These are phyloP conservation scores for Scrobipalpa atriplicella DNA, from an alignment of 2,888 invertebrate species.

Conservation along the genomic window DNA sequence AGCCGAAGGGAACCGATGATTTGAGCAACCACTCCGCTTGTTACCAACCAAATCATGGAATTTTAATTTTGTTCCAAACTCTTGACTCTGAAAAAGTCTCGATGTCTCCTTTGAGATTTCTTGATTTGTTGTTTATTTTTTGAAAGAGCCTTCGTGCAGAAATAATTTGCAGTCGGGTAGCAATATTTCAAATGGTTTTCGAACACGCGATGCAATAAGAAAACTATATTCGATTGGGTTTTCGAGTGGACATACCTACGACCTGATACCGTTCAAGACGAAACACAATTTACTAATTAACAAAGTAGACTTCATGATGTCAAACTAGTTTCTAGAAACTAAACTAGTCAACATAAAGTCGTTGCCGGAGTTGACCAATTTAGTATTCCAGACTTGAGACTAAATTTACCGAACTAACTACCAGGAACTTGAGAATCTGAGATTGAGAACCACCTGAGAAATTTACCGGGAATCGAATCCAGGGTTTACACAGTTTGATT, in stretches of 20 bases:
- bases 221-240: too few relatives aligned
- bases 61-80: conserved; percentile 71
- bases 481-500: conserved; percentile 27
- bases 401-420: conserved; percentile 17
- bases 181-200: too few relatives aligned
- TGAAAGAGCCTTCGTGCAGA: neutral
- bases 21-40: conserved; percentile 56
- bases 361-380: conserved; percentile 15
- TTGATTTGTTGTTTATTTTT: conserved; percentile 33
- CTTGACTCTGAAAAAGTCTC: conserved; percentile 41
- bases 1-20: conserved; percentile 68
- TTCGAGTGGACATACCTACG: too few relatives aligned
- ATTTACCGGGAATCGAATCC: neutral
- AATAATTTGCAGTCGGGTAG: too few relatives aligned
- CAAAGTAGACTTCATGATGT: neutral
- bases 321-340: conserved; percentile 3
- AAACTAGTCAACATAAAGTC: conserved; percentile 2
- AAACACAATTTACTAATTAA: neutral
- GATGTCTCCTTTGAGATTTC: conserved; percentile 42
- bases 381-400: conserved; percentile 12
- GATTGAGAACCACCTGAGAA: conserved; percentile 20
- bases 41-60: conserved; percentile 58
- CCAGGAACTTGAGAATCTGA: neutral
- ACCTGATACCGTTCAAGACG: neutral
- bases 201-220: too few relatives aligned